A percentile compares a stretch with the other conserved stretches of the same genome.
Conservation (phyloP, 2,113 vertebrate species). For the Protomyctophum bolini region DNA sequence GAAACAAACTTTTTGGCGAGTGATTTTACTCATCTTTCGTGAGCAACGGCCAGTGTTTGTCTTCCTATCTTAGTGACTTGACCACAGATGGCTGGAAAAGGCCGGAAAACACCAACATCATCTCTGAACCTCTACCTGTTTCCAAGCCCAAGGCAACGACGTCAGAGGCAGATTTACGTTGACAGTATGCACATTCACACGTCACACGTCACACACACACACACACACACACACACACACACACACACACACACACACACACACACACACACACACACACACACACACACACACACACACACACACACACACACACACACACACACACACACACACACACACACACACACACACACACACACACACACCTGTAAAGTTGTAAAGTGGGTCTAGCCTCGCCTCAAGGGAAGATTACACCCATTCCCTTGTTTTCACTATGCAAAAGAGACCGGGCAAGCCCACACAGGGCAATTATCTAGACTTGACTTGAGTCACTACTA, state of each 20-base stretch:
- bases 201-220: background rate
- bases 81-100: constrained; percentile 29
- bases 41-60: no score
- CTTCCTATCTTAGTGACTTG: constrained; percentile 13
- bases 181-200: background rate
- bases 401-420: constrained; percentile 7
- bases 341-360: background rate
- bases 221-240: background rate
- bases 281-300: background rate
- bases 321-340: background rate
- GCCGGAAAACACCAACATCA: constrained; percentile 6
- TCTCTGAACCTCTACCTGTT: constrained; percentile 24
- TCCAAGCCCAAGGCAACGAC: constrained; percentile 32
- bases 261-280: background rate
- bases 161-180: constrained; percentile 13
- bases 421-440: background rate
- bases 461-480: background rate
- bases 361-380: background rate
- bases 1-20: background rate
- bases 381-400: constrained; percentile 18
- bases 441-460: background rate
- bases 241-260: background rate
- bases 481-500: background rate
- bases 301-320: background rate
- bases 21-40: background rate